phyloP scores from a whole-genome alignment of 1,140 invertebrate species.

The Drosophila takahashii region DNA sequence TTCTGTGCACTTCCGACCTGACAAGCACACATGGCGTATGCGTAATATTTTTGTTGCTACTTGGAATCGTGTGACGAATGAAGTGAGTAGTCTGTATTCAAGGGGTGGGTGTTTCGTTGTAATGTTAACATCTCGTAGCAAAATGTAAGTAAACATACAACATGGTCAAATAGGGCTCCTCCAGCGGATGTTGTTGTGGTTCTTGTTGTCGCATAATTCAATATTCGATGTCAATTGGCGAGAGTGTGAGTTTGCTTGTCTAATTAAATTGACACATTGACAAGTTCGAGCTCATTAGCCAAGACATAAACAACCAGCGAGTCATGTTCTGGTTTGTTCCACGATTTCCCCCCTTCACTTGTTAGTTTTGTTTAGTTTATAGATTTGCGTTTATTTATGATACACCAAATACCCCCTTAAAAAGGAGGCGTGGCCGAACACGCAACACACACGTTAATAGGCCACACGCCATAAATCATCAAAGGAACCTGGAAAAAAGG shows the following conservation, averaged over 20 bases:
- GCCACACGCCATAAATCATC: slow-evolving; percentile 81
- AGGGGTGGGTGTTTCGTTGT: slow-evolving; percentile 32
- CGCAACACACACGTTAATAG: slow-evolving; percentile 66
- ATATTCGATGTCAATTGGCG: slow-evolving; percentile 49
- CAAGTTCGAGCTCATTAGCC: slow-evolving; percentile 82
- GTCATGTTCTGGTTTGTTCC: slow-evolving; percentile 49
- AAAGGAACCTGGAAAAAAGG: slow-evolving; percentile 19
- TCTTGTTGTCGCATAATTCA: slow-evolving; percentile 41
- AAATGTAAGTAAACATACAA: slow-evolving; percentile 54
- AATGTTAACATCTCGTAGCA: slow-evolving; percentile 58
- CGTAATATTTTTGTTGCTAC: slow-evolving; percentile 33
- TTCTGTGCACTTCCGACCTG: background rate
- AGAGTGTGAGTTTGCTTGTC: slow-evolving; percentile 71
- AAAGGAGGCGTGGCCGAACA: slow-evolving; percentile 26
- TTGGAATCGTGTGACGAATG: background rate
- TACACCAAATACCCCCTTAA: slow-evolving; percentile 18
- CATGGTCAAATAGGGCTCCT: slow-evolving; percentile 32
- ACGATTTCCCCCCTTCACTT: background rate
- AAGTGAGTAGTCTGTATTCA: background rate
- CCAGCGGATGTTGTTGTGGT: slow-evolving; percentile 1
- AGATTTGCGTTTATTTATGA: slow-evolving; percentile 82
- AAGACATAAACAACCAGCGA: slow-evolving; percentile 46
- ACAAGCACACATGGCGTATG: slow-evolving; percentile 34
- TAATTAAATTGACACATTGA: slow-evolving; percentile 84
- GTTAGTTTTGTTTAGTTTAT: slow-evolving; percentile 82